Base-by-base conservation (phyloP, 2,113 vertebrate species). In the Apteryx mantelli region DNA sequence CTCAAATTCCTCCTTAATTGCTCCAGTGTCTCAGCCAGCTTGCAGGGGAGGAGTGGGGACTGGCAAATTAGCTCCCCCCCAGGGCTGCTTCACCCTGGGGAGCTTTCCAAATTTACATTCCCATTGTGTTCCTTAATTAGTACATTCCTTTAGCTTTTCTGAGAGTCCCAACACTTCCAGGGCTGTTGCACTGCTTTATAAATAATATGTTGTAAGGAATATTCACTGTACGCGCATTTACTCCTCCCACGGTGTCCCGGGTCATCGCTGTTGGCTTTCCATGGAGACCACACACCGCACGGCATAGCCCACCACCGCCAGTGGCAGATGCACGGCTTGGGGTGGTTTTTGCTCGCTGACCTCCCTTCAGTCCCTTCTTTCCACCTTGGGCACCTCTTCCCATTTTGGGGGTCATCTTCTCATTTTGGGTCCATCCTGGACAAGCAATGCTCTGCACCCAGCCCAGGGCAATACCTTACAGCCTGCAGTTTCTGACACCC, bases 111-210 rank as follows among this genome's bases (percentile, higher is more conserved):
- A 97, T 97, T 96, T 97, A 96, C 96, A 97, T 96, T 96, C 82
- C 88, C 93, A 97, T 97, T 97, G 96, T 97, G 82, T 96, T 96
- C 95, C 81, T 96, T 97, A 97, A 97, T 97, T 95, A 97, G 96
- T 96, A 91, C 96, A 97, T 97, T 97, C 96, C 96, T 97, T 77
- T 76, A 95, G 93, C 82, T 93, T 96, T 96, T 96, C 92, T 88
- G 82, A 96, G 96, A 96, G 95, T 93, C 96, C 96, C 92, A 95
- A 96, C 96, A 96, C 92, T 96, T 95, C 93, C 93, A 96, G 71
- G 71, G 55, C 71, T 94, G 79, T 96, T 90, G 95, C 90, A 96
- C 92, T 96, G 86, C 88, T 95, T 95, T 91, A 95, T 95, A 96
- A 96, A 97, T 96, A 96, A 96, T 94, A 94, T 66, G 28, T 88